Percentiles rank a stretch among this genome's conserved stretches.
These are phyloP conservation scores for Lonchura striata DNA, from an alignment of 2,113 vertebrate genomes.

Conservation along the genomic window DNA sequence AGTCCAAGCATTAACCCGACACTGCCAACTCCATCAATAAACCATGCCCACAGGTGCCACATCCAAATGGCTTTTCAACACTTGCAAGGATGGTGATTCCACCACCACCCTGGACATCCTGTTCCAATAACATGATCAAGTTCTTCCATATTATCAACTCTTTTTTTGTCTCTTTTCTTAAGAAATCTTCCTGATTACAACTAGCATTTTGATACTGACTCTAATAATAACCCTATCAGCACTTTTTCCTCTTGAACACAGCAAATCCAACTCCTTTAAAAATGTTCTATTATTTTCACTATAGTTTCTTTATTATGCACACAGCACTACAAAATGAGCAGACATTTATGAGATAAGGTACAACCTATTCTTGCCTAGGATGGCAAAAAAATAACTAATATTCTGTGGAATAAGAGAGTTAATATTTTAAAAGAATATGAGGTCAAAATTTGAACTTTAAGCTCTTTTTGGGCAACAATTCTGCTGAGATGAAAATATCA, in stretches of 20 bases:
- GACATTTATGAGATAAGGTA: background rate
- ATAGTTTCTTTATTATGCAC: background rate
- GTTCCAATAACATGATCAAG: background rate
- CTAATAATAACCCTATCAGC: background rate
- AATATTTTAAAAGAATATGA: background rate
- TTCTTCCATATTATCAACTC: background rate
- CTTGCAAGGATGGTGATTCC: background rate
- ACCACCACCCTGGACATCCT: background rate
- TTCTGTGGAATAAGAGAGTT: background rate
- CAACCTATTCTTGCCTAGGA: background rate
- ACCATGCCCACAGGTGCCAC: background rate
- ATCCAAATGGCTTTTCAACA: background rate
- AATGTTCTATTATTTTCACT: background rate
- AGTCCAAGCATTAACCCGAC: background rate
- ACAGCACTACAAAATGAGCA: background rate
- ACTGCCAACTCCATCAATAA: background rate
- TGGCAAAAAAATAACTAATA: background rate
- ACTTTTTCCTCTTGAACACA: background rate
- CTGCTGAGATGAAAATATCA: background rate
- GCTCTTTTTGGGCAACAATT: background rate
- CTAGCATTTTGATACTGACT: background rate
- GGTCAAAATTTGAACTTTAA: background rate
- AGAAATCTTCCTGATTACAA: background rate
- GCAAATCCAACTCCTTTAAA: background rate
- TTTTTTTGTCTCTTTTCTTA: background rate